phyloP scores from a whole-genome alignment of 2,113 vertebrate species.

The Mionectes macconnelli region DNA sequence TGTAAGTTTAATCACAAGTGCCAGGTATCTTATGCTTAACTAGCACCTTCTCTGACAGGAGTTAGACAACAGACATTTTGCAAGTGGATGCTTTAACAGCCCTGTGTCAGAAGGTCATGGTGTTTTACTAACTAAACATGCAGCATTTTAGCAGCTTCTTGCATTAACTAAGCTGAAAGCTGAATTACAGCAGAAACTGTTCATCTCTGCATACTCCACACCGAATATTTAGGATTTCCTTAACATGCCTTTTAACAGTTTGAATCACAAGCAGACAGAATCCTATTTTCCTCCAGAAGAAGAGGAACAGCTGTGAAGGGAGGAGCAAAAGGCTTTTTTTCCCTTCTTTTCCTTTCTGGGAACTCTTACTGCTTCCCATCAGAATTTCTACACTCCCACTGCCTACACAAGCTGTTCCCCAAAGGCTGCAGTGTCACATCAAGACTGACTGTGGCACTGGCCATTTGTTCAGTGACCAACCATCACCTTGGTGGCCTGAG shows the following conservation, averaged over 20 bases:
- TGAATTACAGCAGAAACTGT: not conserved
- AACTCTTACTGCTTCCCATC: not conserved
- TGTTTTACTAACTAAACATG: not conserved
- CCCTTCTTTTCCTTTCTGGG: not conserved
- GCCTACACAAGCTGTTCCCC: not conserved
- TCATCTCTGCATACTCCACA: not conserved
- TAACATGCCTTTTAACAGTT: not conserved
- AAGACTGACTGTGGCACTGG: not conserved
- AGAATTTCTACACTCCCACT: not conserved
- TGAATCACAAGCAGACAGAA: not conserved
- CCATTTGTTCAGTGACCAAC: not conserved
- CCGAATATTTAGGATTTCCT: not conserved
- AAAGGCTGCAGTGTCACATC: not conserved
- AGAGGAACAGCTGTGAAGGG: not conserved
- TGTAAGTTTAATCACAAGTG: not conserved
- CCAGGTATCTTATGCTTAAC: not conserved
- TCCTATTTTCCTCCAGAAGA: not conserved
- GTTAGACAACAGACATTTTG: not conserved
- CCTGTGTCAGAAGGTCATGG: not conserved
- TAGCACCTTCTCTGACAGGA: not conserved
- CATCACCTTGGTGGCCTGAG: fast-evolving
- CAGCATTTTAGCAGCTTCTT: not conserved
- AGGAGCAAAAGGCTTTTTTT: not conserved
- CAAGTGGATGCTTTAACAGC: not conserved
- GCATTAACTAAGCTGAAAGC: not conserved